A percentile compares a stretch with the other conserved stretches of the same genome.
These are phyloP conservation scores for Dendrocincla fuliginosa DNA, from an alignment of 2,797 vertebrate genomes.

Conservation along the genomic window DNA sequence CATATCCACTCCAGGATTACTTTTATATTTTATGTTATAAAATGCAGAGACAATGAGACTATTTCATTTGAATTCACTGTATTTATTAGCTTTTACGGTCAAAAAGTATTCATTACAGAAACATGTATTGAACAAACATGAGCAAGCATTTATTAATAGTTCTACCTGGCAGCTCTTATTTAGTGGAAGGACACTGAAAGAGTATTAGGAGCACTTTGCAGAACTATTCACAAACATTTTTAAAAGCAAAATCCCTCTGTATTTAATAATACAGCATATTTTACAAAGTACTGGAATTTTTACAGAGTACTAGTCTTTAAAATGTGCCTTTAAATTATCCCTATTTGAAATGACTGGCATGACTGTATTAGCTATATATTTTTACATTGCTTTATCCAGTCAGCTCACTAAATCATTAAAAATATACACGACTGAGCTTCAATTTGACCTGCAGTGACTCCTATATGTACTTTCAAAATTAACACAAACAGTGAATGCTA, in stretches of 20 bases:
- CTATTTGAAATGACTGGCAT: neutral
- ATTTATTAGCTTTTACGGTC: neutral
- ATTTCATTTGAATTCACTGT: neutral
- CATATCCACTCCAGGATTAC: neutral
- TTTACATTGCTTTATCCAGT: neutral
- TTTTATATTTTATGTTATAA: neutral
- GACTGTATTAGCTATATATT: neutral
- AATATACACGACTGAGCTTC: constrained; percentile 7
- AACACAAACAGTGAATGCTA: constrained; percentile 28
- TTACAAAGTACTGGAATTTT: neutral
- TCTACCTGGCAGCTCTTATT: neutral
- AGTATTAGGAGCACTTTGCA: neutral
- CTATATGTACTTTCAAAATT: constrained; percentile 55
- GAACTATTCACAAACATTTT: neutral
- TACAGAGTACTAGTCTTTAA: neutral
- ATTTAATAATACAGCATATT: neutral
- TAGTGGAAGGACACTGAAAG: neutral
- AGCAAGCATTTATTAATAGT: neutral
- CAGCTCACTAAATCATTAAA: constrained; percentile 17
- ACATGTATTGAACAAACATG: neutral
- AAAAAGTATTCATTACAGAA: neutral
- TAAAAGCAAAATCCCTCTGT: neutral
- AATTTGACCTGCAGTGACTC: constrained; percentile 51
- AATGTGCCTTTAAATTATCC: neutral
- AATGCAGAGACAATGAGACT: neutral